Percentiles rank a stretch among this genome's conserved stretches.
phyloP scores from a whole-genome alignment of 2,113 vertebrate species.

The Octodon degus region DNA sequence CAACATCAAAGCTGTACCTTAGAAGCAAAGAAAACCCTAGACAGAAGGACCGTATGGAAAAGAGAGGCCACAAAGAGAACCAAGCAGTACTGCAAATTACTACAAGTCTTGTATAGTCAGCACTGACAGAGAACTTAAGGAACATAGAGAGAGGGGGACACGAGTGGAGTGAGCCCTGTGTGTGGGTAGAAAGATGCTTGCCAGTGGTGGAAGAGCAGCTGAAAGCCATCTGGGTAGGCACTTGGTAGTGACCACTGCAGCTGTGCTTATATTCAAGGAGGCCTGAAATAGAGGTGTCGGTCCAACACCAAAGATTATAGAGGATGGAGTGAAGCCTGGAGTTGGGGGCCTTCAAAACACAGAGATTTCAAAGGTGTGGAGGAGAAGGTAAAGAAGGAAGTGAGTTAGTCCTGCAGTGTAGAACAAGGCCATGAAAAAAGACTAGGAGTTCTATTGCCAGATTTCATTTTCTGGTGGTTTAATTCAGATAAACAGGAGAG shows the following conservation, averaged over 20 bases:
- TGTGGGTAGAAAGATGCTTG: neutral
- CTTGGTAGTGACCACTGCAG: neutral
- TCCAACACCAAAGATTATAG: neutral
- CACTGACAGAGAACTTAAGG: neutral
- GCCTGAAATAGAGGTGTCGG: neutral
- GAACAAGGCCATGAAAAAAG: neutral
- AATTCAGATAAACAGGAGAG: neutral
- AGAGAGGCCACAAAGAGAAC: neutral
- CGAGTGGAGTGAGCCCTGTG: neutral
- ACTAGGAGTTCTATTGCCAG: neutral
- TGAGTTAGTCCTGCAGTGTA: neutral
- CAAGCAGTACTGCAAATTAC: too few species aligned
- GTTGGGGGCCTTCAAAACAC: neutral
- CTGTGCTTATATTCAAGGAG: neutral
- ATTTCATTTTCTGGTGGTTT: neutral
- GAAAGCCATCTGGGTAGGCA: neutral
- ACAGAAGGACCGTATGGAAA: neutral
- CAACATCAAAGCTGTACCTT: neutral
- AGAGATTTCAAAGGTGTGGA: neutral
- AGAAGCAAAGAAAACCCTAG: fast-evolving
- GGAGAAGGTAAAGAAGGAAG: neutral
- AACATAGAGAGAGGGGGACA: neutral
- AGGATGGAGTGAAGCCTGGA: neutral
- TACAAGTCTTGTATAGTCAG: too few species aligned
- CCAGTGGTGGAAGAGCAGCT: neutral